Evolutionary conservation across 2,888 invertebrate genomes (phyloP).

Genomic region (Coronaproctus castanopsis): DNA sequence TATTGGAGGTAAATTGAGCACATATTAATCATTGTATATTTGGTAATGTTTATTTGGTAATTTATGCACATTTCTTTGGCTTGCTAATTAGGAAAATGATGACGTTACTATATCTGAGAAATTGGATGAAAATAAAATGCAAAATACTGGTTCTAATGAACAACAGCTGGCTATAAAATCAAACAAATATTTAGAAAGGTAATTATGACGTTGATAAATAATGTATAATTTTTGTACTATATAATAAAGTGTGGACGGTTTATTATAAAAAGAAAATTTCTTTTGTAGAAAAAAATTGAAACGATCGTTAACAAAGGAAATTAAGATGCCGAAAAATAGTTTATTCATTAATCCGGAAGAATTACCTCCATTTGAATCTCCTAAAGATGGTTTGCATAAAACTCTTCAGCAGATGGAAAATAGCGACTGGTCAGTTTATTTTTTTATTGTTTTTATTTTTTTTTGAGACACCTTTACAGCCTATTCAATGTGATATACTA

Average conservation of each 20-base stretch:
- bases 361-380: conserved; percentile 36
- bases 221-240: not conserved
- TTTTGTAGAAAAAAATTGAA: conserved; percentile 9
- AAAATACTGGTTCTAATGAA: too few species aligned
- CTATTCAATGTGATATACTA: too few species aligned
- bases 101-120: too few species aligned
- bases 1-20: too few species aligned
- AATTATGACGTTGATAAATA: not conserved
- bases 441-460: too few species aligned
- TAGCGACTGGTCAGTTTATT: conserved; percentile 54
- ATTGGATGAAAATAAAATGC: too few species aligned
- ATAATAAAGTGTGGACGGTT: not conserved
- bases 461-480: too few species aligned
- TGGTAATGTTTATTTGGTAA: too few species aligned
- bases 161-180: too few species aligned
- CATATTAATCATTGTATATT: too few species aligned
- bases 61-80: too few species aligned
- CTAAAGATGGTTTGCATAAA: conserved; percentile 40
- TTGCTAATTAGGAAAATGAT: too few species aligned
- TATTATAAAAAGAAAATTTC: not conserved
- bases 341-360: conserved; percentile 20
- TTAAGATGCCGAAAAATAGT: conserved; percentile 14
- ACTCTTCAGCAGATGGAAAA: conserved; percentile 45
- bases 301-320: conserved; percentile 11
- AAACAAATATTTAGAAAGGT: conserved; percentile 8